Conservation (phyloP, 2,113 vertebrate genomes). For the Origma solitaria region DNA sequence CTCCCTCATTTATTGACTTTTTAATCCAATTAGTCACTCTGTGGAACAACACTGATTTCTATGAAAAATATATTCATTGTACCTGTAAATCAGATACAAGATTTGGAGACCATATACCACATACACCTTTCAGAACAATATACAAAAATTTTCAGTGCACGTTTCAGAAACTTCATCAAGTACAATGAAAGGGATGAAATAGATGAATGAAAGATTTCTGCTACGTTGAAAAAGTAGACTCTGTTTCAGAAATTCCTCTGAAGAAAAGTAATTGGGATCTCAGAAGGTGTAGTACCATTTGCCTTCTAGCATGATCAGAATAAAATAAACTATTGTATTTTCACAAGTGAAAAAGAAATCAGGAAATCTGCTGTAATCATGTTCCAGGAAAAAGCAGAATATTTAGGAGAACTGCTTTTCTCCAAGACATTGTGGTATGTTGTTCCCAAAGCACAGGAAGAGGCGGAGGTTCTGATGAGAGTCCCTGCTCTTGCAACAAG, state of each 20-base stretch:
- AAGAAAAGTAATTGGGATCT: neutral
- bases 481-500: neutral
- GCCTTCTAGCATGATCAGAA: neutral
- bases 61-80: neutral
- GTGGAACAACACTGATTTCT: neutral
- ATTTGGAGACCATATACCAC: neutral
- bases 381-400: neutral
- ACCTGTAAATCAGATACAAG: neutral
- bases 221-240: neutral
- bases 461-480: neutral
- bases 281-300: neutral
- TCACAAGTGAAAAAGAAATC: neutral
- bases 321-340: neutral
- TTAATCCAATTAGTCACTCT: neutral
- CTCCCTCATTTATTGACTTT: constrained; percentile 15
- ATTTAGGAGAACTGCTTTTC: neutral
- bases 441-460: neutral
- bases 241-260: neutral
- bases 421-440: neutral
- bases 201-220: neutral
- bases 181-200: neutral
- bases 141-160: neutral
- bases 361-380: neutral
- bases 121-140: neutral
- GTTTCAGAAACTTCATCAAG: neutral